Conservation (phyloP, 2,888 invertebrate genomes). For the Epsilonema sp. region DNA sequence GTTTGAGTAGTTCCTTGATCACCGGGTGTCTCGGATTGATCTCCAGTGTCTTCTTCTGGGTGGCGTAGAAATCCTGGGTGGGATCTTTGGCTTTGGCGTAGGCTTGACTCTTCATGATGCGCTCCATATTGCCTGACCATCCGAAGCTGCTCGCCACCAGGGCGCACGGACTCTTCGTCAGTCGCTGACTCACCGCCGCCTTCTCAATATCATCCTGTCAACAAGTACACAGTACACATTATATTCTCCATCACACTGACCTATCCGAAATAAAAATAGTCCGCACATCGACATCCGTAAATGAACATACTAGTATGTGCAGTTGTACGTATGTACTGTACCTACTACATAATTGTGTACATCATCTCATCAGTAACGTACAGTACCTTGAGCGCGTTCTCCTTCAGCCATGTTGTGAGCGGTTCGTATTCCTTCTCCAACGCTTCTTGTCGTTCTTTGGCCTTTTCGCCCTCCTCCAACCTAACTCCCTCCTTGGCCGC, state of each 20-base stretch:
- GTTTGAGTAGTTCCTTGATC: constrained; percentile 64
- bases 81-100: constrained; percentile 86
- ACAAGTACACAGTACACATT: neutral
- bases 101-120: constrained; percentile 66
- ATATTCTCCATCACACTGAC: no score
- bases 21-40: constrained; percentile 92
- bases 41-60: constrained; percentile 88
- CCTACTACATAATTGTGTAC: no score
- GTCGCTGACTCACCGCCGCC: constrained; percentile 62
- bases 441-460: constrained; percentile 49
- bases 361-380: no score
- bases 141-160: constrained; percentile 88
- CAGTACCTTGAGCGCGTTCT: constrained; percentile 44
- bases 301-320: neutral
- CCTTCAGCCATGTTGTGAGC: constrained; percentile 67
- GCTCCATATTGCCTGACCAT: constrained; percentile 99
- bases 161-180: constrained; percentile 79
- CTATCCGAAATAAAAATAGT: no score
- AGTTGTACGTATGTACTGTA: neutral
- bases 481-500: constrained; percentile 90
- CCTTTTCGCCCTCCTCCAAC: constrained; percentile 45
- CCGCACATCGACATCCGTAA: no score
- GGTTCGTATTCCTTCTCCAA: constrained; percentile 63
- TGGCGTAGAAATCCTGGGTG: constrained; percentile 45
- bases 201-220: constrained; percentile 40